Conservation (phyloP, 2,797 vertebrate species). For the Thunnus albacares region DNA sequence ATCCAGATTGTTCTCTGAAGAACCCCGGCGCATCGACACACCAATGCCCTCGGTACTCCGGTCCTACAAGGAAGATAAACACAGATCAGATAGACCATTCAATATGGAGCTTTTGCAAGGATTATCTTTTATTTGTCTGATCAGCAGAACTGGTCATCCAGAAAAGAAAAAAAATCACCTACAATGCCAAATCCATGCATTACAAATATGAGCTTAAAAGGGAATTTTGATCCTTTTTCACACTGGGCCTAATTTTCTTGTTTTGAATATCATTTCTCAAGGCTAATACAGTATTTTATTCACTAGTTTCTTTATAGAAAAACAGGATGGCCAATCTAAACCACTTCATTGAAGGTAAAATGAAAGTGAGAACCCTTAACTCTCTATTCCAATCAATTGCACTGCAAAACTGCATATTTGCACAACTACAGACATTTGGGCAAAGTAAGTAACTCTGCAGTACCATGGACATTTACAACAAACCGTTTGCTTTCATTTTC, state of each 20-base stretch:
- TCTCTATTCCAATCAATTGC: background rate
- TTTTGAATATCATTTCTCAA: background rate
- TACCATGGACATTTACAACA: background rate
- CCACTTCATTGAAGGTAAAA: slow-evolving; percentile 1
- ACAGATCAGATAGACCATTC: slow-evolving; percentile 11
- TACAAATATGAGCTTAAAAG: background rate
- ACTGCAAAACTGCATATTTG: background rate
- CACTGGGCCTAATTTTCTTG: background rate
- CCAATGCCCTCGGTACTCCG: slow-evolving; percentile 88
- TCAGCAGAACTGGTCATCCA: slow-evolving; percentile 2
- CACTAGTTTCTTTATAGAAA: background rate
- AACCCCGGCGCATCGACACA: slow-evolving; percentile 90
- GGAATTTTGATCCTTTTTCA: background rate
- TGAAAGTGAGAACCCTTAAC: background rate
- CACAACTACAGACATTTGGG: background rate
- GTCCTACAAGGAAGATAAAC: slow-evolving; percentile 83
- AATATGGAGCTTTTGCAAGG: background rate
- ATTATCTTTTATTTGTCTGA: background rate
- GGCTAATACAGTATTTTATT: background rate
- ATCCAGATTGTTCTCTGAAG: slow-evolving; percentile 95
- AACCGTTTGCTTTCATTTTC: background rate
- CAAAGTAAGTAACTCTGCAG: background rate
- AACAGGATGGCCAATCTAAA: background rate
- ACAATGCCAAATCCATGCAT: background rate
- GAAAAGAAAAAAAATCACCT: background rate